Conservation (phyloP, 2,797 vertebrate genomes). For the Trematomus bernacchii region DNA sequence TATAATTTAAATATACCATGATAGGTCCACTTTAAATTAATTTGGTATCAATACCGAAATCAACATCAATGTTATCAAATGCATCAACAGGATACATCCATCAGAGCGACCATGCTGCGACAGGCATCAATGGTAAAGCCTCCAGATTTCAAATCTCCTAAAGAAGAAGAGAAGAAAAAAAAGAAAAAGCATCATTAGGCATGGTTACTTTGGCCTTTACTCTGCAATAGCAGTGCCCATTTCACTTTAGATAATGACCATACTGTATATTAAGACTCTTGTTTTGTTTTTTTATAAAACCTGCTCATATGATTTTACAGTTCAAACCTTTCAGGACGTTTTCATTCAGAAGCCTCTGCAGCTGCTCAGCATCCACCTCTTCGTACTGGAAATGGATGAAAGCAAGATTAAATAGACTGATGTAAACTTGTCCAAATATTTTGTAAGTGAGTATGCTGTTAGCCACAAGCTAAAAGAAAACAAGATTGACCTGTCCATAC, state of each 20-base stretch:
- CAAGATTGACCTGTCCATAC: too few species aligned
- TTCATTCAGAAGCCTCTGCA: conserved; percentile 73
- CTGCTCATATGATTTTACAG: background rate
- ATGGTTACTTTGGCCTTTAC: background rate
- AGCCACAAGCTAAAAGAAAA: background rate
- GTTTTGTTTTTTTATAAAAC: too few species aligned
- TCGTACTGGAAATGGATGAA: too few species aligned
- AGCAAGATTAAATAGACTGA: too few species aligned
- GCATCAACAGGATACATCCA: conserved; percentile 89
- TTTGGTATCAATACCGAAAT: background rate
- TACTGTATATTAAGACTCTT: background rate
- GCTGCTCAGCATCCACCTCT: conserved; percentile 76
- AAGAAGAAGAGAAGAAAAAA: background rate
- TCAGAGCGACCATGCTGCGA: conserved; percentile 87
- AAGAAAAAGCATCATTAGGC: background rate
- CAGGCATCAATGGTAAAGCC: conserved; percentile 88
- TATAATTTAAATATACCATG: too few species aligned
- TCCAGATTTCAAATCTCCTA: conserved; percentile 38
- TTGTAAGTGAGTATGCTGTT: background rate
- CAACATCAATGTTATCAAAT: background rate
- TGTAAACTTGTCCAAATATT: too few species aligned
- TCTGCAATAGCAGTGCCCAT: background rate
- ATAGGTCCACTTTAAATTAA: too few species aligned
- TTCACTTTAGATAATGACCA: too few species aligned
- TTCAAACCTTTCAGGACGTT: conserved; percentile 65